Conservation (phyloP, 2,113 vertebrate species). For the Pionites leucogaster region DNA sequence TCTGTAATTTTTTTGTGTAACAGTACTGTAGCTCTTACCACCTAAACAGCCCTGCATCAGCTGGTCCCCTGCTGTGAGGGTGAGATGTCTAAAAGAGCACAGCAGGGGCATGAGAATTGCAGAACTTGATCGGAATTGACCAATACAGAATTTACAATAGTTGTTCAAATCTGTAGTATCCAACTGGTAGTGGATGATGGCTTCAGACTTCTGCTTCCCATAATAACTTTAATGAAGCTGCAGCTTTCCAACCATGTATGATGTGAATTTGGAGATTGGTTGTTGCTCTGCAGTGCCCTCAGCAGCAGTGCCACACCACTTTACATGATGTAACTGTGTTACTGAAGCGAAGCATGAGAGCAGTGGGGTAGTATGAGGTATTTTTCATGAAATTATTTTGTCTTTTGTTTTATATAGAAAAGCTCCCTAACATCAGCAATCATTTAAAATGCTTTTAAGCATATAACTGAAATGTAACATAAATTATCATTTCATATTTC, state of each 20-base stretch:
- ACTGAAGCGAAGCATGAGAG: background rate
- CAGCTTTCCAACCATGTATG: background rate
- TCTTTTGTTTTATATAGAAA: slow-evolving; percentile 14
- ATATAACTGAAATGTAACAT: slow-evolving; percentile 26
- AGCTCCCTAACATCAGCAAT: slow-evolving; percentile 40
- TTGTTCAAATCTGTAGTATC: slow-evolving; percentile 11
- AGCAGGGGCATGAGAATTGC: slow-evolving; percentile 35
- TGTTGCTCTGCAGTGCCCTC: background rate
- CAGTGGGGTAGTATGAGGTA: background rate
- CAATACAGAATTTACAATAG: background rate
- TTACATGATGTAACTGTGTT: background rate
- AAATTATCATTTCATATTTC: slow-evolving; percentile 56
- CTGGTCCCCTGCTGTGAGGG: slow-evolving; percentile 33
- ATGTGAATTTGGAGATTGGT: background rate
- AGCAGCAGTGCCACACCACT: background rate
- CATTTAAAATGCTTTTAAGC: slow-evolving; percentile 52
- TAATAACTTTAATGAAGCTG: slow-evolving; percentile 49
- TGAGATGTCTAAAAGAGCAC: slow-evolving; percentile 1
- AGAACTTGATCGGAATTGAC: slow-evolving; percentile 15
- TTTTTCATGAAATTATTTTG: background rate
- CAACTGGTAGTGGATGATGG: slow-evolving; percentile 5
- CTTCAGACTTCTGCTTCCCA: slow-evolving; percentile 18
- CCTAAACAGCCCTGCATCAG: slow-evolving; percentile 25
- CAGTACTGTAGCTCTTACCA: background rate
- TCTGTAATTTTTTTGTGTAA: slow-evolving; percentile 25